Percentiles rank a stretch among this genome's conserved stretches.
phyloP scores from a whole-genome alignment of 2,113 vertebrate species.

The Emydura subglobosa region DNA sequence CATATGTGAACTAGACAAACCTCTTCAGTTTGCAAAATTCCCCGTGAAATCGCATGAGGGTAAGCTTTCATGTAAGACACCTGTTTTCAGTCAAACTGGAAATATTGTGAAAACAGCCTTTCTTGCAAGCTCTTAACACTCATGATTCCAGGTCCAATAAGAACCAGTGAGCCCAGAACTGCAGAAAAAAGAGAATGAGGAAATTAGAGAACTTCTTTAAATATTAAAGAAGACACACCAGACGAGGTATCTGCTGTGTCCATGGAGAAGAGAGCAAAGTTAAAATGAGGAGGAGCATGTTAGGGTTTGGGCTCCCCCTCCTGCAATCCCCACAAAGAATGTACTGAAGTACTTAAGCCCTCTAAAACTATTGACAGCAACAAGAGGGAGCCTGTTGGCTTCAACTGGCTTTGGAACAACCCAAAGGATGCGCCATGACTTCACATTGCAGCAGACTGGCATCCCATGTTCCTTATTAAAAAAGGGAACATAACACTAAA shows the following conservation, averaged over 20 bases:
- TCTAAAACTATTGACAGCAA: slow-evolving; percentile 7
- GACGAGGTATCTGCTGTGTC: background rate
- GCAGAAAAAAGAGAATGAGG: background rate
- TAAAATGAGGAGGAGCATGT: background rate
- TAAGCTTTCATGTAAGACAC: background rate
- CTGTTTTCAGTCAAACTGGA: slow-evolving; percentile 56
- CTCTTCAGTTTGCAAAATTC: background rate
- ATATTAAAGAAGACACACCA: slow-evolving; percentile 1
- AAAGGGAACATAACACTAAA: background rate
- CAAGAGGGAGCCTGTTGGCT: background rate
- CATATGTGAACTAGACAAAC: background rate
- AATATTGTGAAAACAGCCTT: slow-evolving; percentile 41
- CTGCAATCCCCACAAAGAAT: background rate
- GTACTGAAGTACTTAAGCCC: background rate
- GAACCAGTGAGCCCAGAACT: background rate
- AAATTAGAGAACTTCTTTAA: background rate
- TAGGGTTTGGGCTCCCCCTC: background rate
- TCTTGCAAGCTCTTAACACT: slow-evolving; percentile 4
- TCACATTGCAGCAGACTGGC: background rate
- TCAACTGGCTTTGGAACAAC: too few species aligned
- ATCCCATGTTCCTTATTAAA: background rate
- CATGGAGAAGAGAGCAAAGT: background rate
- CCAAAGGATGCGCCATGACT: background rate
- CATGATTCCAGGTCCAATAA: slow-evolving; percentile 17
- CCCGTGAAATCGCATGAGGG: background rate